These are phyloP conservation scores for Prionailurus viverrinus DNA, from an alignment of 2,113 vertebrate species.

Conservation along the genomic window DNA sequence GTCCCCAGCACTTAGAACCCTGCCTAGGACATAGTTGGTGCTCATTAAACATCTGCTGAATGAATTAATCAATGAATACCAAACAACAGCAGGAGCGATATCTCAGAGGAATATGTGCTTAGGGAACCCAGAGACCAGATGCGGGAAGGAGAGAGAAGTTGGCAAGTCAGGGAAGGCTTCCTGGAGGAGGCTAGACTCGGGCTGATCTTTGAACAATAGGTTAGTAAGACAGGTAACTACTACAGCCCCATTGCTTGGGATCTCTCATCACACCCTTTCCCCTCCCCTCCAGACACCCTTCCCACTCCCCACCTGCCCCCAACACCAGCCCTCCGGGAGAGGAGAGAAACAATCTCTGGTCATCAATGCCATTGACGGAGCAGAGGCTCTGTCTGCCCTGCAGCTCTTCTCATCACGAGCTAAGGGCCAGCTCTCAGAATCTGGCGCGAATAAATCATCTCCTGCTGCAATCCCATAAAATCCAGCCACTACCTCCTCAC, in stretches of 20 bases:
- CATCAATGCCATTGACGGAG: no score
- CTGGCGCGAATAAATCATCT: background rate
- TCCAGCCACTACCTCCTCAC: background rate
- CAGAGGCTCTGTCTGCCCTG: background rate
- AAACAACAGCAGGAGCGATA: fast-evolving
- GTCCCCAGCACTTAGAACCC: background rate
- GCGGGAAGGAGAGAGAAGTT: background rate
- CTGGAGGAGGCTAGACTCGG: background rate
- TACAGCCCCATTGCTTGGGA: no score
- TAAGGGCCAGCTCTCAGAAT: background rate
- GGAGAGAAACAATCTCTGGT: background rate
- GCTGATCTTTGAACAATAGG: no score
- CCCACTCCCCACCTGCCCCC: background rate
- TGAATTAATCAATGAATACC: background rate
- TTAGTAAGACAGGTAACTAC: background rate
- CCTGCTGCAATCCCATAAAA: background rate
- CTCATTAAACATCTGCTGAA: background rate
- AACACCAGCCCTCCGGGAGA: background rate
- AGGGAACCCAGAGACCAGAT: background rate
- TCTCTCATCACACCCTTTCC: no score
- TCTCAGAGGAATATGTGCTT: background rate
- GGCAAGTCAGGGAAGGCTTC: background rate
- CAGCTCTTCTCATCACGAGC: no score
- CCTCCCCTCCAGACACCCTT: background rate
- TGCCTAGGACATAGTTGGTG: background rate